Evolutionary conservation across 2,113 vertebrate species (phyloP).

Genomic region (Gobiocypris rarus): DNA sequence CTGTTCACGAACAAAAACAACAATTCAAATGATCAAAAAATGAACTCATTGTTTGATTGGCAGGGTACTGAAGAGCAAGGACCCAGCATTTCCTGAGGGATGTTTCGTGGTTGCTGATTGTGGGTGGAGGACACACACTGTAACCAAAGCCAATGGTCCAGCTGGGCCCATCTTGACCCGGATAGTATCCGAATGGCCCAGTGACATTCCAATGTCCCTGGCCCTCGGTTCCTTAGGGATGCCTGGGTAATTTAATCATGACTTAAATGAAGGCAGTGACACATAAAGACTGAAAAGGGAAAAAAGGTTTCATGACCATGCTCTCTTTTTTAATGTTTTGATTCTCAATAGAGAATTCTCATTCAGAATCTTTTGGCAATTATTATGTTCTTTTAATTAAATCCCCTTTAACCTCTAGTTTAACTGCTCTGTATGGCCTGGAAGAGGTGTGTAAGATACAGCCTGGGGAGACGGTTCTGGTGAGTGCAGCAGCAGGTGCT

Average conservation of each 20-base stretch:
- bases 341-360: too few relatives aligned
- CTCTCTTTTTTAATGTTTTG: too few relatives aligned
- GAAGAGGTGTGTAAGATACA: constrained; percentile 78
- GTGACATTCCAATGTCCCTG: constrained; percentile 79
- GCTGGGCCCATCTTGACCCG: constrained; percentile 70
- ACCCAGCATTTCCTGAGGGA: constrained; percentile 76
- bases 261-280: neutral
- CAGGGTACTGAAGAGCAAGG: constrained; percentile 86
- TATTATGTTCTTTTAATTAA: too few relatives aligned
- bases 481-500: too few relatives aligned
- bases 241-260: constrained; percentile 78
- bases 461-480: constrained; percentile 79
- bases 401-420: neutral
- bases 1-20: neutral
- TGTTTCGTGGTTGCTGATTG: constrained; percentile 63
- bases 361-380: neutral
- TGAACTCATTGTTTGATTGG: constrained; percentile 44
- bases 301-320: too few relatives aligned
- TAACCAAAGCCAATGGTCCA: constrained; percentile 72
- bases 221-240: constrained; percentile 85
- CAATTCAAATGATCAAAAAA: neutral
- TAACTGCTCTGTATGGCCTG: constrained; percentile 82
- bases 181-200: constrained; percentile 78
- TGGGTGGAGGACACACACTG: constrained; percentile 77
- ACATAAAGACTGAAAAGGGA: too few relatives aligned